Base-by-base conservation (phyloP, 1,140 invertebrate genomes). In the Lordiphosa mommai region DNA sequence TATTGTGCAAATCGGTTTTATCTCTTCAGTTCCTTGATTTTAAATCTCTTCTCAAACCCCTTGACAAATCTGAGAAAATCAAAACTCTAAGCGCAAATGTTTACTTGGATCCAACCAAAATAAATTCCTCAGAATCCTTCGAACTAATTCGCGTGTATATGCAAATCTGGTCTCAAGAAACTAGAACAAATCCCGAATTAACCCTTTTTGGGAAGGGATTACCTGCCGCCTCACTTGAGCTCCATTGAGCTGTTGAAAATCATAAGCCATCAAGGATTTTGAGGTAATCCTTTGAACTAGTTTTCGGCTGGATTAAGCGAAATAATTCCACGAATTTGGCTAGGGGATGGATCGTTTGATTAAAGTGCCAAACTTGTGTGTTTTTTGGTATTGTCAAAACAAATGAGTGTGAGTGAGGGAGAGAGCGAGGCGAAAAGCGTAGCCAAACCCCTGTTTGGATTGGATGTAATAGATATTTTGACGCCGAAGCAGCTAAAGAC, bases 391-490 rank as follows among this genome's bases (percentile, higher is more conserved):
- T 58, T 68, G 63, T 68, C 72, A 72, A 56, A 76, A 77, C 67
- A 71, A 55, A 38, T 32, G 48, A 33, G 61, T 10, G 50, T 12
- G 36, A 29, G 4, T 17, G 47, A 52, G 33, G 16, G 13, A 32
- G 33, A 41, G n/a, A 41, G 38, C 20, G 17, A 27, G n/a, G 5
- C 1, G 9, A 8, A 2, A 10, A 41, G 17, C 17, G 13, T 29
- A 61, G 16, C 8, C 53, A 41, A 67, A 61, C 67, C 85, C 79
- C 80, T 88, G 68, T 88, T 88, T 86, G 69, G 80, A 86, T 87
- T 86, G 72, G 72, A 64, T 86, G 72, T 88, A 88, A 88, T 88
- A 74, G 76, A 88, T 88, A 88, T 88, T 88, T 88, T 88, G 86
- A 88, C 86, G 86, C 72, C 60, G 76, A 76, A 60, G 59, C 80